phyloP scores from a whole-genome alignment of 92 coral and sea anemone species.

The Umimayanthus kanabou region DNA sequence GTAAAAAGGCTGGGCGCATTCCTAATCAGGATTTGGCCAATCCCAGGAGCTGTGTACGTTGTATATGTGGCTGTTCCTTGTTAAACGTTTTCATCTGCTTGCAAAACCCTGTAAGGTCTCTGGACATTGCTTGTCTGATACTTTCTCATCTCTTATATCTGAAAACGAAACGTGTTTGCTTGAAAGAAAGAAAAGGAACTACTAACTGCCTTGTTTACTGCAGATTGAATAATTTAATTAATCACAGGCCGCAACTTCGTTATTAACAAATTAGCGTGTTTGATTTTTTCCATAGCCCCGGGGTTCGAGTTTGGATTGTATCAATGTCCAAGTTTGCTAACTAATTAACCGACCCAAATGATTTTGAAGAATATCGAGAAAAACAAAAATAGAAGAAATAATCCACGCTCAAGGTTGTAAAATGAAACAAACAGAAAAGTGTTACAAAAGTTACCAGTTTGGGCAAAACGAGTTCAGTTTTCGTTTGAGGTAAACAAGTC shows the following conservation, averaged over 20 bases:
- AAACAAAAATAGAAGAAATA: background rate
- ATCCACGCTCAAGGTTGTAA: background rate
- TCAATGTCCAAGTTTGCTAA: background rate
- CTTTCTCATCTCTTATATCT: background rate
- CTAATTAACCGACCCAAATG: background rate
- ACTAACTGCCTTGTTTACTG: background rate
- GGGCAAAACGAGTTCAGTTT: background rate
- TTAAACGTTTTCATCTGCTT: background rate
- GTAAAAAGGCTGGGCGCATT: too few species aligned
- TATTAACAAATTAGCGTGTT: slow-evolving; percentile 19
- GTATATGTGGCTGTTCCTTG: too few species aligned
- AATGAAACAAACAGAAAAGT: background rate
- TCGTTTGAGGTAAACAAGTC: background rate
- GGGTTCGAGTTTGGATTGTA: background rate
- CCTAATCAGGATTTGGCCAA: too few species aligned
- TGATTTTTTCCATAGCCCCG: background rate
- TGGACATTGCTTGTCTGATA: too few species aligned
- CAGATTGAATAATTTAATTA: background rate
- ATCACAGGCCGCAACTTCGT: background rate
- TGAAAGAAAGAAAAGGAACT: background rate
- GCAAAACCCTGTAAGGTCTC: background rate
- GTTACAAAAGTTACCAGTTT: background rate
- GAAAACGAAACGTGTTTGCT: background rate
- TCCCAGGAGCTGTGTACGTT: too few species aligned
- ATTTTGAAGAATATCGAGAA: background rate